Conservation (phyloP, 2,888 invertebrate species). For the Amphipoea lucens region DNA sequence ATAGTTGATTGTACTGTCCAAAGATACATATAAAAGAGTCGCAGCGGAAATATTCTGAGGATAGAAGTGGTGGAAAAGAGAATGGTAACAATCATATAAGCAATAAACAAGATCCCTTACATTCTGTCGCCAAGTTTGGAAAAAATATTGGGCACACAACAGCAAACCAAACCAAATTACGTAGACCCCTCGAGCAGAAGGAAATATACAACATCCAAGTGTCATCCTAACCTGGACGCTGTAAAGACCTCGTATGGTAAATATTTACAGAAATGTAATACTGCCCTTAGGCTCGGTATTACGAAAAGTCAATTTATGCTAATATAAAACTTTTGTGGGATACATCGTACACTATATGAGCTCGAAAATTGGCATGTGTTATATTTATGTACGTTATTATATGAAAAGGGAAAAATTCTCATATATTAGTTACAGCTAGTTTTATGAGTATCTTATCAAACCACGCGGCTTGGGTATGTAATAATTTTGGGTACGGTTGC, state of each 20-base stretch:
- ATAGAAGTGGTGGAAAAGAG: slow-evolving; percentile 52
- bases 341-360: slow-evolving; percentile 70
- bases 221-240: slow-evolving; percentile 58
- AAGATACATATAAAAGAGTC: slow-evolving; percentile 49
- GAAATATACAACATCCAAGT: slow-evolving; percentile 8
- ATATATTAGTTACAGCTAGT: slow-evolving; percentile 41
- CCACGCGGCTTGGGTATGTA: slow-evolving; percentile 27
- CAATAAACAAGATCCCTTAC: slow-evolving; percentile 69
- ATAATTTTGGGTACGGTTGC: slow-evolving; percentile 37
- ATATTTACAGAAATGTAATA: slow-evolving; percentile 77
- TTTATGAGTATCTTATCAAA: slow-evolving; percentile 37
- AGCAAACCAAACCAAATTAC: slow-evolving; percentile 49
- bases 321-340: slow-evolving; percentile 72
- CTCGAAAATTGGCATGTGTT: slow-evolving; percentile 65
- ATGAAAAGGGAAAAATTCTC: slow-evolving; percentile 43
- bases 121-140: slow-evolving; percentile 65
- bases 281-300: slow-evolving; percentile 73
- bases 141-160: slow-evolving; percentile 69
- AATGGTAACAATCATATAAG: slow-evolving; percentile 59
- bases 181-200: slow-evolving; percentile 33
- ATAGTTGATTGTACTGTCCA: slow-evolving; percentile 6
- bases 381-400: slow-evolving; percentile 42
- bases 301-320: slow-evolving; percentile 78
- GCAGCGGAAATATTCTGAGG: slow-evolving; percentile 35
- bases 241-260: slow-evolving; percentile 69